A percentile compares a stretch with the other conserved stretches of the same genome.
Evolutionary conservation across 2,113 vertebrate genomes (phyloP).

Genomic region (Nipponia nippon): DNA sequence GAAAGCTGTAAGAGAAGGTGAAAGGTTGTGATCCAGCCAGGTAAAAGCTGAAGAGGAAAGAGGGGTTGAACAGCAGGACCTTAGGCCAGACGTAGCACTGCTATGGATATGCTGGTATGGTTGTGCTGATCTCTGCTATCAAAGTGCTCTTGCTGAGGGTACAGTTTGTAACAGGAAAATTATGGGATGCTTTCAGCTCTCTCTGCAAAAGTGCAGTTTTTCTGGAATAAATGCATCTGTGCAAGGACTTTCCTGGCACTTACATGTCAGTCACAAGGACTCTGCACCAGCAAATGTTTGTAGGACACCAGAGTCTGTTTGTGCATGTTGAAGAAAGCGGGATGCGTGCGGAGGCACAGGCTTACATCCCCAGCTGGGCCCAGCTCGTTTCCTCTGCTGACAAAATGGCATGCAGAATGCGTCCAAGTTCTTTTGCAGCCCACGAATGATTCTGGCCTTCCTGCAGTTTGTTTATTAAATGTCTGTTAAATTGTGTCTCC

Average conservation of each 20-base stretch:
- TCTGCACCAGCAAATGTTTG: neutral
- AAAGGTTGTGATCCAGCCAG: neutral
- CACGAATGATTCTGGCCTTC: neutral
- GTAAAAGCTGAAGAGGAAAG: neutral
- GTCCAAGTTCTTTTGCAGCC: neutral
- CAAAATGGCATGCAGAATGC: neutral
- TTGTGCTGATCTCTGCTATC: neutral
- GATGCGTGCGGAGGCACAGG: neutral
- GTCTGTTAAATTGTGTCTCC: neutral
- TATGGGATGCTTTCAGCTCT: neutral
- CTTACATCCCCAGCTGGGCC: neutral
- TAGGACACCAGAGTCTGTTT: neutral
- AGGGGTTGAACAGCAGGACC: neutral
- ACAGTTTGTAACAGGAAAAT: neutral
- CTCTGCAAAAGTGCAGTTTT: neutral
- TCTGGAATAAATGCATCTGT: neutral
- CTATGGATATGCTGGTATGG: neutral
- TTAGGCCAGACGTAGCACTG: neutral
- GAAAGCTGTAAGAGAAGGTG: neutral
- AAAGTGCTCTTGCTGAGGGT: neutral
- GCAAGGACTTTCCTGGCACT: neutral
- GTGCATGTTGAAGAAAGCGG: neutral
- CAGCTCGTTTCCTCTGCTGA: neutral
- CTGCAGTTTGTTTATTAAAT: neutral
- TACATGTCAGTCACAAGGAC: neutral